Evolutionary conservation across 2,888 invertebrate genomes (phyloP), one percentile per base, ranked within the genome.

Genomic region (Melitaea athalia): DNA sequence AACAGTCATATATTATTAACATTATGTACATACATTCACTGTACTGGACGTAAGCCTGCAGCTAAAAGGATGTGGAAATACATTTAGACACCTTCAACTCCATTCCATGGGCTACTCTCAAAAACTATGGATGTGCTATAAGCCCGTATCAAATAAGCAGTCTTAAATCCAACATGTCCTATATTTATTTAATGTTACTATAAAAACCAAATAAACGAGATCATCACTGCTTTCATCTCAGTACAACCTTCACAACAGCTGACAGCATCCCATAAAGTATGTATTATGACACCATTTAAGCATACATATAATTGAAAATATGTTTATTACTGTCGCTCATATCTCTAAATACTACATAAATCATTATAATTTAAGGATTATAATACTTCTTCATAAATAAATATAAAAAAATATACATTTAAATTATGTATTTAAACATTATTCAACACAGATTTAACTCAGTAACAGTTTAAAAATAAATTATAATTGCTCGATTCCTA

Each of bases 321-420:
- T 61, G 63, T 53, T 69, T 71, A 72, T 71, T 75, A 78, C 76
- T 77, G 74, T 76, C 77, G 79, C 77, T 81, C 80, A 82, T 79
- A 81, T 79, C 74, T 70, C 77, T 76, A 75, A 79, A 81, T 80
- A 80, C 76, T 81, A 82, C 17, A 65, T 72, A 74, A 73, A 81
- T 82, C 82, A 78, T 78, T 79, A 79, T 80, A 82, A 78, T 82
- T 80, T 82, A 83, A 78, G 80, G 75, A 81, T 82, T 82, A 83
- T 85, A 86, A 89, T 89, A 88, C 85, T 88, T 88, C 81, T 78
- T 81, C 80, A 87, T 86, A 89, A 90, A 90, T 87, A 87, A 89
- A 87, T 79, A 86, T 90, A 90, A 89, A 89, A 89, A 91, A 90
- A 91, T 90, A 89, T 89, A 89, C 86, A 86, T 89, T 88, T 81